Conservation (phyloP, 2,797 vertebrate genomes). For the Notoglanidium macrostoma region DNA sequence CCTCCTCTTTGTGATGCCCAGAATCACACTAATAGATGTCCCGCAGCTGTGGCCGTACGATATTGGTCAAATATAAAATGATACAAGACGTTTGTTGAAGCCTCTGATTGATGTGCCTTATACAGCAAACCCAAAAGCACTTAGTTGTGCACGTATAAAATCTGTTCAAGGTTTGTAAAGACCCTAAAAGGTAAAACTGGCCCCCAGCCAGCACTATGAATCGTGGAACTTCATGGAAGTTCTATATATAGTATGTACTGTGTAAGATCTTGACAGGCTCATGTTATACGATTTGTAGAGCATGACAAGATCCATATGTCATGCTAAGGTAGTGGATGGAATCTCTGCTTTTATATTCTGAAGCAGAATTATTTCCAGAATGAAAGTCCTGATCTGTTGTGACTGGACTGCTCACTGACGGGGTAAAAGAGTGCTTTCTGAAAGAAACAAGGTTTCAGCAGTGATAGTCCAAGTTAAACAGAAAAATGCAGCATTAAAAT, state of each 20-base stretch:
- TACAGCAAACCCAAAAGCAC: neutral
- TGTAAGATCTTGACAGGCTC: neutral
- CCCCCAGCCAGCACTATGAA: neutral
- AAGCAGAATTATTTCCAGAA: conserved; percentile 1
- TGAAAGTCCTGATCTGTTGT: neutral
- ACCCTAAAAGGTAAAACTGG: neutral
- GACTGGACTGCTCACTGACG: neutral
- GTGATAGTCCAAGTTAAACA: neutral
- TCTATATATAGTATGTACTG: conserved; percentile 1
- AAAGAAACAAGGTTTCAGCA: neutral
- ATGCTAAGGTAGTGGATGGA: neutral
- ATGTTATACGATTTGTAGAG: neutral
- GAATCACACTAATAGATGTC: neutral
- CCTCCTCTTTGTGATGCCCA: conserved; percentile 5
- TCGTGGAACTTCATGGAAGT: neutral
- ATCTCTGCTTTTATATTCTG: neutral
- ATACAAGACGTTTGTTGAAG: neutral
- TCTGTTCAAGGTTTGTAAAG: neutral
- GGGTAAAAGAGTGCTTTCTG: neutral
- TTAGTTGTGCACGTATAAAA: neutral
- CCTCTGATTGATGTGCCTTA: neutral
- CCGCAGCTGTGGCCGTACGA: neutral
- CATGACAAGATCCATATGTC: neutral
- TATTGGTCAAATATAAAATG: neutral
- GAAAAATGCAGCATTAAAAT: conserved; percentile 15